A percentile compares a stretch with the other conserved stretches of the same genome.
These are phyloP conservation scores for Pollenia angustigena DNA, from an alignment of 2,888 invertebrate species.

Conservation along the genomic window DNA sequence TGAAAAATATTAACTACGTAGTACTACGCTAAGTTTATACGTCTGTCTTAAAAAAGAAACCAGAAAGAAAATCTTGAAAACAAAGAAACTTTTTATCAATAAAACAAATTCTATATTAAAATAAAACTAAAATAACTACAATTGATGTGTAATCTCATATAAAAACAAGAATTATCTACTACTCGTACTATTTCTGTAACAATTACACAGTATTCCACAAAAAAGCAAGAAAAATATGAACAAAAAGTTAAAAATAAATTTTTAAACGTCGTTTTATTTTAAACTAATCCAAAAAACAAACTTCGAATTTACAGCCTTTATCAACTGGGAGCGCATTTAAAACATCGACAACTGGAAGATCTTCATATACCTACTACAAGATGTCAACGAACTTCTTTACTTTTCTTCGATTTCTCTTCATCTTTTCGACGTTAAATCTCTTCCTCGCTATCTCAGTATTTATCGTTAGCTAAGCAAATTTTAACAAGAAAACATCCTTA, in stretches of 20 bases:
- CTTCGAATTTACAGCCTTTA: slow-evolving; percentile 70
- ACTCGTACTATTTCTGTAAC: slow-evolving; percentile 72
- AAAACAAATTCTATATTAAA: slow-evolving; percentile 29
- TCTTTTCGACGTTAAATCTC: background rate
- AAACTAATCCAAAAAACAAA: slow-evolving; percentile 44
- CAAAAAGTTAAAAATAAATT: slow-evolving; percentile 48
- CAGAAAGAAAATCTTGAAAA: slow-evolving; percentile 36
- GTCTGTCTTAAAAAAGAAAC: slow-evolving; percentile 50
- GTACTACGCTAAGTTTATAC: slow-evolving; percentile 73
- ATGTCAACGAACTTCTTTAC: background rate
- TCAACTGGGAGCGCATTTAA: background rate
- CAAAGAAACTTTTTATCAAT: slow-evolving; percentile 48
- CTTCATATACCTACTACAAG: background rate
- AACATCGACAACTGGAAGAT: background rate
- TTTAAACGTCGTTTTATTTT: slow-evolving; percentile 70
- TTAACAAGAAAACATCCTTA: slow-evolving; percentile 16
- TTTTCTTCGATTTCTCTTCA: slow-evolving; percentile 1
- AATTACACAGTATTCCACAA: slow-evolving; percentile 73
- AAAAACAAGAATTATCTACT: slow-evolving; percentile 62
- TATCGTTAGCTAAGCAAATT: slow-evolving; percentile 36
- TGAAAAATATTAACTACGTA: slow-evolving; percentile 60
- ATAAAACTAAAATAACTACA: slow-evolving; percentile 38
- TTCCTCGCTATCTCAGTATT: slow-evolving; percentile 19
- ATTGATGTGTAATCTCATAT: slow-evolving; percentile 67
- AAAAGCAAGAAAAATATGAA: slow-evolving; percentile 67